Base-by-base conservation (phyloP, 2,797 vertebrate species). In the Decapterus maruadsi region DNA sequence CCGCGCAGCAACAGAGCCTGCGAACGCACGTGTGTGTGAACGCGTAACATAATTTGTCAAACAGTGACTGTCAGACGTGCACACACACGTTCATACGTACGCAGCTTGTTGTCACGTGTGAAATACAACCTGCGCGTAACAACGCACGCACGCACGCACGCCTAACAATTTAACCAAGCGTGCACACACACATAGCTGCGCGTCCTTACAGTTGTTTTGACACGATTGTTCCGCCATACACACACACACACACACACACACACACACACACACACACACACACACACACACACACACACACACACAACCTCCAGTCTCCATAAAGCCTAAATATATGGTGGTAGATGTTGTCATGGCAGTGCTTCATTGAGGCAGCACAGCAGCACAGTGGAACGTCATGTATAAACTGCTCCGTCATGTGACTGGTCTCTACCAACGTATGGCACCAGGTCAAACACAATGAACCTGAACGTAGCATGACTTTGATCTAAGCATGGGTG, bases 241-340 rank as follows among this genome's bases (percentile, higher is more conserved):
- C 4, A 34, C 43, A 4, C 40, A 4, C 58, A 26, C 58, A 22
- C 58, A 20, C 57, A 34, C 4, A 34, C 43, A 4, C 40, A 4
- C 58, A 26, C 58, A 22, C 58, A 20, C 57, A 34, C 4, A 34
- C 43, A 4, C 40, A 4, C 58, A 26, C 58, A 22, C 58, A 20
- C 57, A 34, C 4, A 34, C 43, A 4, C 40, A 4, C 58, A 26
- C 58, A 22, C 58, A 20, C 57, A 59, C 48, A 31, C 22, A 13
- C 6, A 29, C 40, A 46, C 6, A n/a, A 14, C 45, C 48, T 56
- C 58, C 42, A 56, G 14, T 54, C 43, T 51, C 14, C 13, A 34
- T 42, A 64, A 64, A 43, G 42, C 42, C 36, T 42, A 42, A 77
- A 50, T 58, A 53, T 54, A 70, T 34, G 40, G 43, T 29, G 26